Conservation (phyloP, 53 echinoderm and acorn worm species). For the Echinarachnius parma region DNA sequence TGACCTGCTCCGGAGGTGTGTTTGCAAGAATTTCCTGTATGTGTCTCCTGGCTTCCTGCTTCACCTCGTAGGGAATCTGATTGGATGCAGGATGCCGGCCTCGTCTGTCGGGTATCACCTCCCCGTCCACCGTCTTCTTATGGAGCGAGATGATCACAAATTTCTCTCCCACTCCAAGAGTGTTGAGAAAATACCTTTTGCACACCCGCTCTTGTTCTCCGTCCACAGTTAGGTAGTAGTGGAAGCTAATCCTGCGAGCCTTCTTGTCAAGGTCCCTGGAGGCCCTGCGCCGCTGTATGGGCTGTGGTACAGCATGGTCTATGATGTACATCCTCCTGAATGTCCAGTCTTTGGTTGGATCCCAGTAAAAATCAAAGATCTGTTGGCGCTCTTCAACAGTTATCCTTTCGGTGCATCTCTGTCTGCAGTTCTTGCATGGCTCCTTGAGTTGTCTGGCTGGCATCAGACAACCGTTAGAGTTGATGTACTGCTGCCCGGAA, state of each 20-base stretch:
- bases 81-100: conserved; percentile 32
- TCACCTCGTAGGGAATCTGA: conserved; percentile 15
- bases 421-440: conserved; percentile 23
- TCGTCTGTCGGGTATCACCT: conserved; percentile 22
- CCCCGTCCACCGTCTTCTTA: conserved; percentile 32
- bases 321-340: conserved; percentile 24
- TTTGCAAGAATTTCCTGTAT: conserved; percentile 4
- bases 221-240: conserved; percentile 16
- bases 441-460: conserved; percentile 26
- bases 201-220: conserved; percentile 11
- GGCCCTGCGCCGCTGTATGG: conserved; percentile 15
- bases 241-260: conserved; percentile 27
- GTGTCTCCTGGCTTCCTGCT: conserved; percentile 10
- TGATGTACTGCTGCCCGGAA: conserved; percentile 17
- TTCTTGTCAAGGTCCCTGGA: background rate
- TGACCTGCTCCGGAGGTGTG: conserved; percentile 22
- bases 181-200: conserved; percentile 33
- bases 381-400: conserved; percentile 11
- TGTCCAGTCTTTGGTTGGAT: conserved; percentile 18
- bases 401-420: conserved; percentile 23
- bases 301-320: conserved; percentile 17
- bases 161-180: conserved; percentile 30
- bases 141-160: conserved; percentile 38
- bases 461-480: conserved; percentile 5
- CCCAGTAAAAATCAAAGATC: conserved; percentile 24